Base-by-base conservation (phyloP, 2,888 invertebrate genomes). In the Osedax fenrisi region DNA sequence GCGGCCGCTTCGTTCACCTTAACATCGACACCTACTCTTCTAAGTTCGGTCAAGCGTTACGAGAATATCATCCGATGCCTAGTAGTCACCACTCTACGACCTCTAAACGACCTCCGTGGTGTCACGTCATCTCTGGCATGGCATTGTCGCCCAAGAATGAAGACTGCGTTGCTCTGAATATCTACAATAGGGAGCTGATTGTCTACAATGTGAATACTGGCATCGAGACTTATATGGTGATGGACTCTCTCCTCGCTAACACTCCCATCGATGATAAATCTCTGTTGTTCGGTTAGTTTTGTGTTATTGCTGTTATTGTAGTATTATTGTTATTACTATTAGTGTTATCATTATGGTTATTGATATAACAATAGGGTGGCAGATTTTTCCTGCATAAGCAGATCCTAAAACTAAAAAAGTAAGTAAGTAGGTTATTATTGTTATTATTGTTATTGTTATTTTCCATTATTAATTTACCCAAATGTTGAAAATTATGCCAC, bases 1-100 rank as follows among this genome's bases (percentile, higher is more conserved):
- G 79, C 73, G 81, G 81, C 72, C 72, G 76, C 21, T 80, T 81
- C 71, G 79, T 77, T 61, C 76, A 77, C 3, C 66, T 74, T 22
- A 78, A 79, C 72, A 73, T 79, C 21, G 76, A 77, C 26, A 66
- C 75, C n/a, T 24, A 73, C 2, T 76, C 76, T 26, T 17, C 25
- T 3, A 70, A 26, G 2, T 79, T 77, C 62, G 77, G 78, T 5
- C 64, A 68, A 1, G 68, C 72, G 13, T 25, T 77, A 25, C 68
- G 75, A 5, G 64, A 78, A 69, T 21, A 5, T 21, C 10, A 17
- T 10, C 17, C 13, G 10, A 56, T 56, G 10, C 56, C 56, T 13
- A 17, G 66, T 24, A 3, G 69, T 67, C 5, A 71, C 76, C 27
- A 41, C 75, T 3, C 24, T 26, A 23, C 17, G 59, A 64, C 5